A percentile compares a stretch with the other conserved stretches of the same genome.
Evolutionary conservation across 2,113 vertebrate genomes (phyloP).

Genomic region (Micronisus gabar): DNA sequence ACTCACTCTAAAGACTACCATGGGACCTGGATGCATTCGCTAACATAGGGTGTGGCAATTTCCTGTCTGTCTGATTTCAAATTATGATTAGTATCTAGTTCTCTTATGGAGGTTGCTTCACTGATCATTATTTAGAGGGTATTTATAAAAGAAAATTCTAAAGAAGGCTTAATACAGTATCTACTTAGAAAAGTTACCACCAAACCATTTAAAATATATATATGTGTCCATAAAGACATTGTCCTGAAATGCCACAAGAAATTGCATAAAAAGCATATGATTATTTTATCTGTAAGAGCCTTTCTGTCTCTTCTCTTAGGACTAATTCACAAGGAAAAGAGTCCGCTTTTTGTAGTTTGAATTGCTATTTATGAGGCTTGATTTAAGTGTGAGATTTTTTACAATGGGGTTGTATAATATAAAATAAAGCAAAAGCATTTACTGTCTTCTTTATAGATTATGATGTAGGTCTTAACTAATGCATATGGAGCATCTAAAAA

Average conservation of each 20-base stretch:
- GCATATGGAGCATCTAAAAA: background rate
- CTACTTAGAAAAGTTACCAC: background rate
- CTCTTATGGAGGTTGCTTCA: background rate
- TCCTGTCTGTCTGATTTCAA: constrained; percentile 49
- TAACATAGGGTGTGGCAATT: constrained; percentile 45
- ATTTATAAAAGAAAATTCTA: background rate
- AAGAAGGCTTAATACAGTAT: background rate
- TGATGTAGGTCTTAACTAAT: background rate
- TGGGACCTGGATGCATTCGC: constrained; percentile 47
- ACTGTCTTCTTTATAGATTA: background rate
- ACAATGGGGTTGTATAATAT: background rate
- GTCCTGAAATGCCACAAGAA: background rate
- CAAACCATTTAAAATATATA: background rate
- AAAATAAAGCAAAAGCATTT: background rate
- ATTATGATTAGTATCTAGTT: background rate
- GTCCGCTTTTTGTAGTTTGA: background rate
- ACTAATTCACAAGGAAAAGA: background rate
- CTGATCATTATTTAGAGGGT: background rate
- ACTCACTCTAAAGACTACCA: constrained; percentile 3
- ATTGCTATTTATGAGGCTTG: background rate
- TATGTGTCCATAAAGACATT: background rate
- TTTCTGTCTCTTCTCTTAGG: background rate
- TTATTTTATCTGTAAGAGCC: background rate
- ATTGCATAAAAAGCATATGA: background rate
- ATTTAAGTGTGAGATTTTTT: background rate